Percentiles rank a stretch among this genome's conserved stretches.
These are phyloP conservation scores for Mya arenaria DNA, from an alignment of 1,140 invertebrate species.

Conservation along the genomic window DNA sequence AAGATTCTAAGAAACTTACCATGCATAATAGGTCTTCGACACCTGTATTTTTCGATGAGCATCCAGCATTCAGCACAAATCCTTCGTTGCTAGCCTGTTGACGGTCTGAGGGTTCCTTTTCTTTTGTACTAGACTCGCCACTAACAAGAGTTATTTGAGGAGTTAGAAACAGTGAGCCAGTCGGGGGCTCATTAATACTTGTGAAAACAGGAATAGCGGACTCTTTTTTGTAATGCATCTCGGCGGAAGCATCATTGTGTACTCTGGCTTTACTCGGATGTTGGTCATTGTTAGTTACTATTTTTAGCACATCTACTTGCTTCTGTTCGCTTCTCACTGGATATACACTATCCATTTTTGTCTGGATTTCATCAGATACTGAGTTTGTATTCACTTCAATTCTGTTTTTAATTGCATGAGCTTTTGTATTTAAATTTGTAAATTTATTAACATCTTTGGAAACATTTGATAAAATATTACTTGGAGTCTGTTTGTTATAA, in stretches of 20 bases:
- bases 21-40: constrained; percentile 25
- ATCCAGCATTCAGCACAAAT: background rate
- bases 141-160: background rate
- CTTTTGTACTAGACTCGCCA: background rate
- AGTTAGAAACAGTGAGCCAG: background rate
- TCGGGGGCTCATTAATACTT: background rate
- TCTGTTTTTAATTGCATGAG: no score
- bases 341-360: no score
- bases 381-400: no score
- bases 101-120: background rate
- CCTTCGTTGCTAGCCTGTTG: background rate
- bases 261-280: background rate
- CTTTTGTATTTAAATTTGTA: no score
- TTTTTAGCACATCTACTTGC: no score
- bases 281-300: no score
- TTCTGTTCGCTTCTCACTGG: no score
- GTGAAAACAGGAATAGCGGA: background rate
- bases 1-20: background rate
- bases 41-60: background rate
- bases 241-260: background rate
- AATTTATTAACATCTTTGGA: no score
- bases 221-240: background rate
- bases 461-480: no score
- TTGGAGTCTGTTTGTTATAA: no score
- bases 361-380: no score